These are phyloP conservation scores for Cantharis rustica DNA, from an alignment of 2,888 invertebrate genomes.

Conservation along the genomic window DNA sequence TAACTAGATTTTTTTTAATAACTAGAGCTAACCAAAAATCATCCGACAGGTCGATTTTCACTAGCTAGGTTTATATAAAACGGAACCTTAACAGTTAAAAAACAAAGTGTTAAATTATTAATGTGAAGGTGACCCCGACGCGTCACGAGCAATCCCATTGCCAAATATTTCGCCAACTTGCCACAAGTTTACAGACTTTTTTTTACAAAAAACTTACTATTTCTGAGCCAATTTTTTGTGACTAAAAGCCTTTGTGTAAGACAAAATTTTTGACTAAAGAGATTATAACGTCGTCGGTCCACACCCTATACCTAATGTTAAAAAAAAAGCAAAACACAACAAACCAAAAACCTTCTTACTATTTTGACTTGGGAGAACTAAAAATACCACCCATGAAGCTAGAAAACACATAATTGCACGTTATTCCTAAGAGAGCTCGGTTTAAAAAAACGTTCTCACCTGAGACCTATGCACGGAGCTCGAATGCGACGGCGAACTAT, in stretches of 20 bases:
- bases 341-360: neutral
- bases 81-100: neutral
- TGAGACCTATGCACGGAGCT: slow-evolving; percentile 56
- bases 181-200: too few species aligned
- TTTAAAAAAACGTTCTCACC: slow-evolving; percentile 38
- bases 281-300: neutral
- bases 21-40: too few species aligned
- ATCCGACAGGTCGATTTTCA: too few species aligned
- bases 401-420: neutral
- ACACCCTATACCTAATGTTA: too few species aligned
- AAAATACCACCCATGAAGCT: slow-evolving; percentile 18
- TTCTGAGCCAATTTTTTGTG: too few species aligned
- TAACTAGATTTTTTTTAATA: too few species aligned
- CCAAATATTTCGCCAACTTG: neutral
- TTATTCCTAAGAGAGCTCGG: neutral
- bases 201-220: too few species aligned
- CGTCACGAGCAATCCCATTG: neutral
- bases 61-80: neutral
- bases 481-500: slow-evolving; percentile 56
- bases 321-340: neutral
- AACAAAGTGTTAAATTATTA: neutral
- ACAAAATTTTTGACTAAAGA: neutral
- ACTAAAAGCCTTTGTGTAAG: too few species aligned
- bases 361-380: neutral
- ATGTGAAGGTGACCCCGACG: neutral